These are phyloP conservation scores for Drosophila fungiperda DNA, from an alignment of 2,888 invertebrate genomes.

Conservation along the genomic window DNA sequence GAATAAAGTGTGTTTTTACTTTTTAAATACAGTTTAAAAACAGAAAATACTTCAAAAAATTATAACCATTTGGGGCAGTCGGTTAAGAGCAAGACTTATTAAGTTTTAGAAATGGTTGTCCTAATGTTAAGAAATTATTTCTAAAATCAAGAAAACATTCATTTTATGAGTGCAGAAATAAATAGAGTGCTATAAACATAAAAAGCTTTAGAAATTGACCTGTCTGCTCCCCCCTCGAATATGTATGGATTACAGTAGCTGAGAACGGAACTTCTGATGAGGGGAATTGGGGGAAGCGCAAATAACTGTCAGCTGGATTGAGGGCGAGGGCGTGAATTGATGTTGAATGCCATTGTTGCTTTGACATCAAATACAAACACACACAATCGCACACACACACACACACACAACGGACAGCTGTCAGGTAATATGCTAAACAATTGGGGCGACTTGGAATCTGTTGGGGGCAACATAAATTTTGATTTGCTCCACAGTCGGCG, in stretches of 20 bases:
- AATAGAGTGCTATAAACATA: neutral
- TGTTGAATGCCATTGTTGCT: conserved; percentile 34
- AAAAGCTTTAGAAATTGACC: neutral
- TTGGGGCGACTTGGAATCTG: conserved; percentile 17
- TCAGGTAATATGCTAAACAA: conserved; percentile 46
- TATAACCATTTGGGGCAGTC: too few species aligned
- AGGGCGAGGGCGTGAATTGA: conserved; percentile 39
- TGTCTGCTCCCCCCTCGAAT: neutral
- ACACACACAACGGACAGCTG: conserved; percentile 60
- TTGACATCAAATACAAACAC: conserved; percentile 50
- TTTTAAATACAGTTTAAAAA: too few species aligned
- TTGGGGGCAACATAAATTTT: conserved; percentile 58
- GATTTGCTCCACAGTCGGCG: conserved; percentile 45
- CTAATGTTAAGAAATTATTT: too few species aligned
- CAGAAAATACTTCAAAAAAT: too few species aligned
- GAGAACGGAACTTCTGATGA: conserved; percentile 6
- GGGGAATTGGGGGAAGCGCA: conserved; percentile 19
- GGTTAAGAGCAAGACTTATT: too few species aligned
- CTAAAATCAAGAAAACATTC: too few species aligned
- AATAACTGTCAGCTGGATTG: conserved; percentile 53
- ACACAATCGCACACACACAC: conserved; percentile 9
- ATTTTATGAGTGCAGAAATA: neutral
- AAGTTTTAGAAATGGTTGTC: too few species aligned
- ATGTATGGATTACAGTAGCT: conserved; percentile 16
- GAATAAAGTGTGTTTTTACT: too few species aligned